Conservation (phyloP, 2,113 vertebrate species). For the Myotis davidii region DNA sequence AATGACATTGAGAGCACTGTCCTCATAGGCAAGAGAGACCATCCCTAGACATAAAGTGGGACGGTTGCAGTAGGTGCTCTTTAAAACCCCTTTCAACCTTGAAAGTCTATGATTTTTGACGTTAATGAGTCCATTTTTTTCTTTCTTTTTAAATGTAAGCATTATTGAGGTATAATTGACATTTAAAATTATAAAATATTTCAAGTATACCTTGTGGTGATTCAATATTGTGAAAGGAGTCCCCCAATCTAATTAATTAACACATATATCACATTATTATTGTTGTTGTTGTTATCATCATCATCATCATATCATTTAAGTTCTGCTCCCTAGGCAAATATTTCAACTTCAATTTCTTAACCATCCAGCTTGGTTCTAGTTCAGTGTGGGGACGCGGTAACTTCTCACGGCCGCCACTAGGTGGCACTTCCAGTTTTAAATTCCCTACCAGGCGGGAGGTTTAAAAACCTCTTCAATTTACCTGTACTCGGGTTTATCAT, state of each 20-base stretch:
- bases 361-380: fast-evolving
- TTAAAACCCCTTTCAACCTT: not conserved
- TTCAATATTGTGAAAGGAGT: not conserved
- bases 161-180: not conserved
- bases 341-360: not conserved
- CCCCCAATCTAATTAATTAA: not conserved
- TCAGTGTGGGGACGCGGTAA: not conserved
- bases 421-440: not conserved
- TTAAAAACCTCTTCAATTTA: not conserved
- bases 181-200: not conserved
- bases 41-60: not conserved
- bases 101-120: not conserved
- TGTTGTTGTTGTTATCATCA: not conserved
- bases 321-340: not conserved
- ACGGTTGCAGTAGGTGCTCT: too few species aligned
- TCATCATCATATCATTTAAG: not conserved
- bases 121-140: not conserved
- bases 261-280: not conserved
- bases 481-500: not conserved
- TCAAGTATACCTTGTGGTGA: not conserved
- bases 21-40: not conserved
- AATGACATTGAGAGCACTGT: not conserved
- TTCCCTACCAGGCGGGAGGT: not conserved
- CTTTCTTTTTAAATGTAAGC: not conserved
- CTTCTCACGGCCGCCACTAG: not conserved